Base-by-base conservation (phyloP, 2,888 invertebrate species). In the Cordylochernes scorpioides region DNA sequence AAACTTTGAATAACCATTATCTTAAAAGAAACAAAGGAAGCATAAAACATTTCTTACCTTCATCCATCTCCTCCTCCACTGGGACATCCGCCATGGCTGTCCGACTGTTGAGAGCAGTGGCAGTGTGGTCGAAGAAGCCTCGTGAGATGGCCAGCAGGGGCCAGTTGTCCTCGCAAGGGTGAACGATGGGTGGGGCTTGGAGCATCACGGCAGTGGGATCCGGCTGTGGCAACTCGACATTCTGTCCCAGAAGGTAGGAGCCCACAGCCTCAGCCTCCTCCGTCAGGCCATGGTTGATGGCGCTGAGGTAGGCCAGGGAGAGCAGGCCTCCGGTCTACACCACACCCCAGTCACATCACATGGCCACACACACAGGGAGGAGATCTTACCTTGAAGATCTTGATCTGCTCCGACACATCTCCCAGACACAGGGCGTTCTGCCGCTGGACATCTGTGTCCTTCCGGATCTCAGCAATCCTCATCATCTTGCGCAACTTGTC, bases 401-500 rank as follows among this genome's bases (percentile, higher is more conserved):
- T 68, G 0, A 88, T 71, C 18, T 86, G 63, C 54, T 97, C 94
- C 24, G 62, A 61, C 10, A 86, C 67, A 54, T 97, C 94, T 0
- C 94, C 94, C 2, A 97, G 55, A 12, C 80, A 59, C 39, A 99
- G 56, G 1, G 88, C 82, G 2, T 78, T 88, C 52, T 91, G 88
- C 60, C 80, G 97, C 50, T 97, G 94, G 0, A 88, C 80, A 3
- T 88, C 86, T 2, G 72, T 67, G 47, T 97, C 97, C 54, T 91
- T 91, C 8, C 97, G 64, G 28, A 97, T 88, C 58, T 94, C 94
- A 0, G 97, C 94, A 37, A 97, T 97, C 59, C 91, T 91, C 59
- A 80, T 88, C 97, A 99, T 97, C 57, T 94, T 94, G 40, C 72
- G 67, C 39, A 99, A 59, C 52, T 97, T 97, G 35, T 94, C 94